These are phyloP conservation scores for Dysidea cf. avara DNA, from an alignment of 37 sponge, comb jelly and placozoan species.

Conservation along the genomic window DNA sequence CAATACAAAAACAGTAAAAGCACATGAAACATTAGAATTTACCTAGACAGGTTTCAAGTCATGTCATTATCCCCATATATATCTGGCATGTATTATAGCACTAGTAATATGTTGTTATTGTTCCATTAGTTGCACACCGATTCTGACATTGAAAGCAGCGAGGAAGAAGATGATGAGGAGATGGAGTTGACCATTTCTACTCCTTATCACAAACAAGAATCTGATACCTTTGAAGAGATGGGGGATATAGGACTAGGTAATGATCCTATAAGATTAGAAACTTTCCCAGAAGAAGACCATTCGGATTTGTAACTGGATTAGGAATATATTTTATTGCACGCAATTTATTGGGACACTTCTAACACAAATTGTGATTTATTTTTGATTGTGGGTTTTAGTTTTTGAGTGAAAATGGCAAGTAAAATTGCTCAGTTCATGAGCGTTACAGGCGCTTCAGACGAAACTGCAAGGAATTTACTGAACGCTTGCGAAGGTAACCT, in stretches of 20 bases:
- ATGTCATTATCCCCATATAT: too few relatives aligned
- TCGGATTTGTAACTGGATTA: too few relatives aligned
- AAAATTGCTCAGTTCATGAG: constrained; percentile 48
- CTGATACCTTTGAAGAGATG: background rate
- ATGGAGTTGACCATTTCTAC: background rate
- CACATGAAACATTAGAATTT: too few relatives aligned
- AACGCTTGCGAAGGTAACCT: constrained; percentile 73
- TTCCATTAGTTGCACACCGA: background rate
- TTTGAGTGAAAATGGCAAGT: constrained; percentile 12
- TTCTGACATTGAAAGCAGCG: background rate
- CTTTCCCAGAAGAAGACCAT: too few relatives aligned
- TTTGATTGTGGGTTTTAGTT: too few relatives aligned
- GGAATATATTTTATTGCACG: too few relatives aligned
- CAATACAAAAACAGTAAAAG: too few relatives aligned
- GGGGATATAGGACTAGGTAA: constrained; percentile 31
- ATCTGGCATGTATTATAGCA: background rate
- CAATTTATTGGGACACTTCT: too few relatives aligned
- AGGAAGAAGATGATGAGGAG: background rate
- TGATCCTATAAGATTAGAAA: background rate
- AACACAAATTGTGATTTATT: too few relatives aligned
- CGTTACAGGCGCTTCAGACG: constrained; percentile 48
- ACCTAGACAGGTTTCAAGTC: too few relatives aligned
- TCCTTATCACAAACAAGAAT: constrained; percentile 1
- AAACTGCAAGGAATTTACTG: constrained; percentile 54
- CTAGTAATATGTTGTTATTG: background rate